These are phyloP conservation scores for Hermetia illucens DNA, from an alignment of 1,140 invertebrate species.

Conservation along the genomic window DNA sequence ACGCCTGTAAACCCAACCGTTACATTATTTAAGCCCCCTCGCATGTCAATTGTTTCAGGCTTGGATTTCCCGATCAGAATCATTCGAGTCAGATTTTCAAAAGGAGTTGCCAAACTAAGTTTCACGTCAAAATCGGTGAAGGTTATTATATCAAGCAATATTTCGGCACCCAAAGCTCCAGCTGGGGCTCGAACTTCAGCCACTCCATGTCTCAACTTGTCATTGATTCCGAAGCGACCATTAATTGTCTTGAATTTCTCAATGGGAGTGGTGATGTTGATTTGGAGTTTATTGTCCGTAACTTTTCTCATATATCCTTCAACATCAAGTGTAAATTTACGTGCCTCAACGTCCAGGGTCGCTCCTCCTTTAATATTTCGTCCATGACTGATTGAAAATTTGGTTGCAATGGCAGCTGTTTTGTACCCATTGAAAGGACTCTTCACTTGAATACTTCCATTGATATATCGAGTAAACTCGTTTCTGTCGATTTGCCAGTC, in stretches of 20 bases:
- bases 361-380: slow-evolving; percentile 47
- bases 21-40: slow-evolving; percentile 56
- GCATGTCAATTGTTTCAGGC: slow-evolving; percentile 41
- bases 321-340: slow-evolving; percentile 44
- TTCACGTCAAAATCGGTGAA: slow-evolving; percentile 54
- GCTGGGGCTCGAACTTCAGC: slow-evolving; percentile 49
- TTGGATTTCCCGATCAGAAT: slow-evolving; percentile 28
- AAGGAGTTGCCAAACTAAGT: slow-evolving; percentile 51
- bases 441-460: slow-evolving; percentile 36
- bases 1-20: slow-evolving; percentile 58
- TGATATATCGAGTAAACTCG: slow-evolving; percentile 33
- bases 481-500: slow-evolving; percentile 36
- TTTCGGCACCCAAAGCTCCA: slow-evolving; percentile 50
- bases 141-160: slow-evolving; percentile 39
- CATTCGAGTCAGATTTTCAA: slow-evolving; percentile 48
- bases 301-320: slow-evolving; percentile 48
- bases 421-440: slow-evolving; percentile 47
- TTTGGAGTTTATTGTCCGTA: slow-evolving; percentile 46
- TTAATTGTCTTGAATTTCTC: slow-evolving; percentile 45
- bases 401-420: slow-evolving; percentile 46
- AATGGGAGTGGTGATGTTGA: slow-evolving; percentile 57
- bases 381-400: slow-evolving; percentile 41
- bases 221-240: slow-evolving; percentile 54
- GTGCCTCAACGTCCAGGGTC: slow-evolving; percentile 49
- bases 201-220: slow-evolving; percentile 50